These are phyloP conservation scores for Stenchaetothrips biformis DNA, from an alignment of 2,888 invertebrate genomes.

Conservation along the genomic window DNA sequence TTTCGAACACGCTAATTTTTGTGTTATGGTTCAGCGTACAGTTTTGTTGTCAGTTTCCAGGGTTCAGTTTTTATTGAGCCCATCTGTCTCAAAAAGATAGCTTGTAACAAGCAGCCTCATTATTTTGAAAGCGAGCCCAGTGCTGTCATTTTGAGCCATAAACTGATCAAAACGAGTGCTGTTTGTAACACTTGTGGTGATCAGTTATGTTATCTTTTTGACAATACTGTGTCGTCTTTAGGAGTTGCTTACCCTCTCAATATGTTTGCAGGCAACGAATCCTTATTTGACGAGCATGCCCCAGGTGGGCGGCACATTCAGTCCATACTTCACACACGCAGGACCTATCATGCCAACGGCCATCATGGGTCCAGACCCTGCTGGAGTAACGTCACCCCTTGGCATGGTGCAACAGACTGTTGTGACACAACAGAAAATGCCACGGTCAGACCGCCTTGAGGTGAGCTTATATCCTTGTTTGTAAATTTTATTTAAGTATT, in stretches of 20 bases:
- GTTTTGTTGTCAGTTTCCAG: constrained; percentile 32
- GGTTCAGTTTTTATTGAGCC: constrained; percentile 30
- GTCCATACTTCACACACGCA: constrained; percentile 78
- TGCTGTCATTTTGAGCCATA: too few relatives aligned
- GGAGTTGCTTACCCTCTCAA: constrained; percentile 37
- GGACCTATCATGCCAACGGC: constrained; percentile 78
- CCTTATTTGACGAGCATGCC: constrained; percentile 90
- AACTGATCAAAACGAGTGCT: too few relatives aligned
- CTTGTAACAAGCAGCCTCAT: too few relatives aligned
- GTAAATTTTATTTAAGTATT: neutral
- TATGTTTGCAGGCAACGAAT: constrained; percentile 52
- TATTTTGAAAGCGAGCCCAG: too few relatives aligned
- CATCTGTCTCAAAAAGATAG: too few relatives aligned
- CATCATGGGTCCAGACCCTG: constrained; percentile 81
- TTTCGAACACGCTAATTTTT: constrained; percentile 35
- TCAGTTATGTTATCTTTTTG: too few relatives aligned
- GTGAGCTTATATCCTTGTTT: constrained; percentile 53
- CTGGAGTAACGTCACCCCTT: constrained; percentile 69
- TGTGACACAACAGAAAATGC: constrained; percentile 86
- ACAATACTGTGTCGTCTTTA: too few relatives aligned
- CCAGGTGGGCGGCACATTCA: constrained; percentile 82
- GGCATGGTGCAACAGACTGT: constrained; percentile 77
- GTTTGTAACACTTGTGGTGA: too few relatives aligned
- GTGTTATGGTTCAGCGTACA: constrained; percentile 18
- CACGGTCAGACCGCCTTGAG: constrained; percentile 93